Conservation (phyloP, 2,113 vertebrate genomes). For the Petrocephalus zakoni region DNA sequence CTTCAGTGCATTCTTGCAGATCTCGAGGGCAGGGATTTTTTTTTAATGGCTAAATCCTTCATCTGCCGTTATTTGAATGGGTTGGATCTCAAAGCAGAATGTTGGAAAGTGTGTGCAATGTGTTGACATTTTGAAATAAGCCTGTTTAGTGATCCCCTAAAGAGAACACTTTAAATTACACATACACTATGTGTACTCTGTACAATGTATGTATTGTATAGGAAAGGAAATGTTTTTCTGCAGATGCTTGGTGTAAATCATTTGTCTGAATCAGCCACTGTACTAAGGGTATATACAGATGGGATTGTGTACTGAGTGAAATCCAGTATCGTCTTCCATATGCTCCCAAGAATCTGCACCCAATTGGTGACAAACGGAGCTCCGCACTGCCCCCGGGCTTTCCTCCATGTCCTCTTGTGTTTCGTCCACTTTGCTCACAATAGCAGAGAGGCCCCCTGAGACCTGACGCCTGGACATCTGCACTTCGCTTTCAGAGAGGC, state of each 20-base stretch:
- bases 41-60: conserved; percentile 36
- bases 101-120: conserved; percentile 34
- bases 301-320: conserved; percentile 49
- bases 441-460: not conserved
- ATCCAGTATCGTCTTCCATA: conserved; percentile 48
- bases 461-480: not conserved
- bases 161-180: conserved; percentile 37
- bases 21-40: conserved; percentile 25
- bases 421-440: not conserved
- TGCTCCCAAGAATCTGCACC: conserved; percentile 43
- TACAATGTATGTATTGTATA: conserved; percentile 41
- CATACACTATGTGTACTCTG: conserved; percentile 35
- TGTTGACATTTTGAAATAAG: conserved; percentile 31
- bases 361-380: not conserved
- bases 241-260: conserved; percentile 51
- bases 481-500: not conserved
- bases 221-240: conserved; percentile 39
- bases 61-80: conserved; percentile 30
- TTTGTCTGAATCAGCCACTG: conserved; percentile 43
- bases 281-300: conserved; percentile 49
- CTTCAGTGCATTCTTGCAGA: conserved; percentile 32
- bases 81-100: conserved; percentile 35
- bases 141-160: conserved; percentile 26
- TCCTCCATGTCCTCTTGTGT: not conserved
- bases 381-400: not conserved